Evolutionary conservation across 1,140 invertebrate genomes (phyloP), one percentile per base, ranked within the genome.

Genomic region (Drosophila melanica): DNA sequence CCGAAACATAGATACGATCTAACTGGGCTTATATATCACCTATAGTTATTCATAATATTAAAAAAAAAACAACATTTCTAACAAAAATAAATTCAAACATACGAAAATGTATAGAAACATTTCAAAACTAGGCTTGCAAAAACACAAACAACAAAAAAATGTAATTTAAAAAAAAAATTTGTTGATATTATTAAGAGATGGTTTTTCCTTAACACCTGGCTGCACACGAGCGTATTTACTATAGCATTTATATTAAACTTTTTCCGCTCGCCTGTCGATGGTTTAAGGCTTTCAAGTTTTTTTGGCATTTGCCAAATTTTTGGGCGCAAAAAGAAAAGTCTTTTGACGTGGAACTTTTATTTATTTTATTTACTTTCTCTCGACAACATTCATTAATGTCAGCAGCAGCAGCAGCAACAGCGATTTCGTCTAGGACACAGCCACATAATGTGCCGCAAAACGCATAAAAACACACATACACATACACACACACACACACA

Each of bases 371-470:
- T 51, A 9, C 42, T 35, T 16, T 20, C n/a, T n/a, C 74, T 72
- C 66, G 50, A 68, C 65, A 75, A 87, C 82, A 87, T 87, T 87
- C 82, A 87, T 87, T 87, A 87, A 87, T 87, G 82, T 87, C 82
- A 45, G 66, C 53, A 73, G 53, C 63, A 58, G 57, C 45, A 41
- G 41, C 44, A 8, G 54, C 48, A 18, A 35, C 67, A 37, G 44
- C 70, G 54, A 68, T 53, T 68, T 78, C 62, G 73, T 80, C 77
- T 86, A 81, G 78, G 70, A 72, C 64, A 63, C 68, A 57, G 77
- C 78, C 84, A 89, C 84, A 89, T 89, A 70, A 82, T 82, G 76
- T 89, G 84, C 76, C 84, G 30, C 79, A 79, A 48, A 89, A 89
- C 79, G 85, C 79, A 87, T 84, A 89, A 89, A 70, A 87, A 35